Evolutionary conservation across 2,797 vertebrate genomes (phyloP).

Genomic region (Xenops minutus): DNA sequence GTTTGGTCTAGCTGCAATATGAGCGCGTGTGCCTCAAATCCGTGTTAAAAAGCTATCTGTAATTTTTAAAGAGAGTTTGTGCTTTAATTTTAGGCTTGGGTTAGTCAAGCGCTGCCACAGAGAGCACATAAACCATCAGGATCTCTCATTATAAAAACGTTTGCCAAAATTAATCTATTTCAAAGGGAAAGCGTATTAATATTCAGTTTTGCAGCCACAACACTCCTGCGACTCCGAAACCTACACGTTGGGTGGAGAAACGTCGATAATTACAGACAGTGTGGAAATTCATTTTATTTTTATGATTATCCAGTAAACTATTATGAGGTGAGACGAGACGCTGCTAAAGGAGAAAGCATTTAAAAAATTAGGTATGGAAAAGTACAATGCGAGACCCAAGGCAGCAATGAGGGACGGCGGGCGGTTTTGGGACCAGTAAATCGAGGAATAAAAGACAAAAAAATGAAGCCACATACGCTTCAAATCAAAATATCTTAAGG

Average conservation of each 20-base stretch:
- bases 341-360: conserved; percentile 58
- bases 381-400: neutral
- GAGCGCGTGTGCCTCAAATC: neutral
- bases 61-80: neutral
- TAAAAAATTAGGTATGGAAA: conserved; percentile 14
- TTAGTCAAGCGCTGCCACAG: neutral
- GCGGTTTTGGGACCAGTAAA: neutral
- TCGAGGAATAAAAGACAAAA: neutral
- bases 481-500: neutral
- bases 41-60: neutral
- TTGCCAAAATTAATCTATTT: neutral
- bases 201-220: neutral
- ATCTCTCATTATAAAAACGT: neutral
- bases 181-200: neutral
- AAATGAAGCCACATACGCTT: neutral
- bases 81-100: neutral
- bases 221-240: conserved; percentile 44
- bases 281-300: conserved; percentile 73
- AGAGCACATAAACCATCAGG: neutral
- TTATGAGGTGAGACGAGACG: conserved; percentile 65
- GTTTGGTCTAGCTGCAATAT: neutral
- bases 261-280: conserved; percentile 62
- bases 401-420: neutral
- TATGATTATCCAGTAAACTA: conserved; percentile 68
- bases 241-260: conserved; percentile 53